phyloP scores from a whole-genome alignment of 1,140 invertebrate species.

The Caerostris darwini region DNA sequence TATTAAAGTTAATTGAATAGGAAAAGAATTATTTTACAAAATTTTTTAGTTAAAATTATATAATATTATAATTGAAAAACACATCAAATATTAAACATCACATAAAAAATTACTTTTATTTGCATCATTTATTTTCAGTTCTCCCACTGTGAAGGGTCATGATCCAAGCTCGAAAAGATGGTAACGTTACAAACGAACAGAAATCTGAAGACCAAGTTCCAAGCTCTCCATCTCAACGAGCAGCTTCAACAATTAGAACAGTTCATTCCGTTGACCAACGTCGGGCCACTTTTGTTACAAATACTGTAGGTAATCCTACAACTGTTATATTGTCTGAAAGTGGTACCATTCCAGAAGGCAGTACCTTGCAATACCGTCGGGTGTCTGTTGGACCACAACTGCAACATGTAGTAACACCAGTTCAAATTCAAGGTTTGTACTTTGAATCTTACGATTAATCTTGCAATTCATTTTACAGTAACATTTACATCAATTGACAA shows the following conservation, averaged over 20 bases:
- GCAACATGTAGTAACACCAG: constrained; percentile 67
- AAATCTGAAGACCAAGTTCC: constrained; percentile 38
- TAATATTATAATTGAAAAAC: too few species aligned
- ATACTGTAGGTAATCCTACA: constrained; percentile 52
- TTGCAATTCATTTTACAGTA: not conserved
- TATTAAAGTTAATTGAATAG: too few species aligned
- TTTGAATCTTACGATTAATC: not conserved
- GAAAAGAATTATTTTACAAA: too few species aligned
- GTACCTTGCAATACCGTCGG: constrained; percentile 53
- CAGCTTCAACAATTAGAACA: constrained; percentile 40
- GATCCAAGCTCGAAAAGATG: constrained; percentile 75
- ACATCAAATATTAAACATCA: too few species aligned
- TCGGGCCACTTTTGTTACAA: constrained; percentile 53
- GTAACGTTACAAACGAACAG: constrained; percentile 19
- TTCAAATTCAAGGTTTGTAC: constrained; percentile 57
- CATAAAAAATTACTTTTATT: too few species aligned
- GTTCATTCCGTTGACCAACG: constrained; percentile 59
- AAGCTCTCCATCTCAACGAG: not conserved
- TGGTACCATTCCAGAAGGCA: not conserved
- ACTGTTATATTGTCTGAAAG: constrained; percentile 52
- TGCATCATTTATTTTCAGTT: not conserved
- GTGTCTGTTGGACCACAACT: constrained; percentile 50
- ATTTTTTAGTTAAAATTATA: too few species aligned
- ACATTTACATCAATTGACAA: not conserved
- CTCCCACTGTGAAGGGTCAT: constrained; percentile 64